These are phyloP conservation scores for Agelastica alni DNA, from an alignment of 2,888 invertebrate genomes.

Conservation along the genomic window DNA sequence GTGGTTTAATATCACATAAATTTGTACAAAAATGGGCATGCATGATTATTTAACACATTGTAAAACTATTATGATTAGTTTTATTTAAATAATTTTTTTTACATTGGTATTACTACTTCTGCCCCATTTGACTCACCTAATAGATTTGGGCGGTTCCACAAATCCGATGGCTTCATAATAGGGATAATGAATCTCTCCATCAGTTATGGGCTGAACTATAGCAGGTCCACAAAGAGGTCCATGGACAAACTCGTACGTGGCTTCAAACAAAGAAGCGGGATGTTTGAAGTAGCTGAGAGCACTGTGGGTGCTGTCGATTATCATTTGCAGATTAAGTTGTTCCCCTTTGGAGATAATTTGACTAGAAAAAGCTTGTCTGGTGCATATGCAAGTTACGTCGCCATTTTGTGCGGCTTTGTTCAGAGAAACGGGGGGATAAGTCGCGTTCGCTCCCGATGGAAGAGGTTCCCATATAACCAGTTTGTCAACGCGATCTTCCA, in stretches of 20 bases:
- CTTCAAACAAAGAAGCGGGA: conserved; percentile 80
- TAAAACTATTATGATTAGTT: no score
- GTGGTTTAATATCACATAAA: no score
- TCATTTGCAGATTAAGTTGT: conserved; percentile 77
- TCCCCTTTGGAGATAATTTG: conserved; percentile 79
- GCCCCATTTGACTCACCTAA: no score
- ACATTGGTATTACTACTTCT: no score
- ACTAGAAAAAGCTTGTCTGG: conserved; percentile 64
- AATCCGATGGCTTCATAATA: conserved; percentile 78
- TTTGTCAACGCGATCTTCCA: conserved; percentile 85
- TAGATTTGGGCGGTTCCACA: conserved; percentile 69
- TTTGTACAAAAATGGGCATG: no score
- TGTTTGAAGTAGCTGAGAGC: conserved; percentile 89
- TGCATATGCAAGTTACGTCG: conserved; percentile 76
- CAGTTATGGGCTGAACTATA: conserved; percentile 75
- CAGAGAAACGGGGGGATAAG: conserved; percentile 58
- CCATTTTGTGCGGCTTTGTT: conserved; percentile 69
- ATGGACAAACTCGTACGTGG: conserved; percentile 86
- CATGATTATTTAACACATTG: no score
- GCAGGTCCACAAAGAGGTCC: conserved; percentile 87
- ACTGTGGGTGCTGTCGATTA: conserved; percentile 83
- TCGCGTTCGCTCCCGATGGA: conserved; percentile 54
- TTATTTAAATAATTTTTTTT: no score
- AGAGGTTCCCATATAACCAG: conserved; percentile 78
- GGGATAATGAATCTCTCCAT: conserved; percentile 87